A percentile compares a stretch with the other conserved stretches of the same genome.
phyloP scores from a whole-genome alignment of 2,797 vertebrate genomes.

The Poeciliopsis presidionis region DNA sequence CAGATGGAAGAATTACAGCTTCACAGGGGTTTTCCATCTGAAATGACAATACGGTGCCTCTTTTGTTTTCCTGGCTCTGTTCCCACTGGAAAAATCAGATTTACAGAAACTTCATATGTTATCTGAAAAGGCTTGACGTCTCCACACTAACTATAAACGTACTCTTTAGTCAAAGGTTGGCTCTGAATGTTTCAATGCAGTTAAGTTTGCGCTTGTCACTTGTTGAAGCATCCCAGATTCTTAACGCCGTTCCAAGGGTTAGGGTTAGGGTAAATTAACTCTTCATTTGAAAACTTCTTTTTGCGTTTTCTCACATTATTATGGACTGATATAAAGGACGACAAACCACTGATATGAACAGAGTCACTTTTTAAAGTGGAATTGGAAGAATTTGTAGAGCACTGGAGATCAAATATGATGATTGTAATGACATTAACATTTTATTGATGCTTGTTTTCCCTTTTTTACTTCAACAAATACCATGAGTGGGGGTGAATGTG shows the following conservation, averaged over 20 bases:
- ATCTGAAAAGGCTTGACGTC: background rate
- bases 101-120: background rate
- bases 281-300: background rate
- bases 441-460: background rate
- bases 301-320: background rate
- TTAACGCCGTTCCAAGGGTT: background rate
- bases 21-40: background rate
- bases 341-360: background rate
- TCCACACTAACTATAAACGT: background rate
- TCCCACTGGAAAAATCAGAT: background rate
- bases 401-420: background rate
- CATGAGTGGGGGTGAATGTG: background rate
- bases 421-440: background rate
- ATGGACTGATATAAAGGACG: background rate
- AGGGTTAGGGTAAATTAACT: background rate
- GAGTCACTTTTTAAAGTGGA: background rate
- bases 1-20: background rate
- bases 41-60: background rate
- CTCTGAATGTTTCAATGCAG: background rate
- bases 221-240: background rate
- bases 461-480: background rate
- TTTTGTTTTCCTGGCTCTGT: background rate
- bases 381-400: background rate
- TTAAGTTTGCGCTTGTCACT: background rate
- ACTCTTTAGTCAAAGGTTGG: background rate